phyloP scores from a whole-genome alignment of 1,140 invertebrate species.

The Drosophila sp. region DNA sequence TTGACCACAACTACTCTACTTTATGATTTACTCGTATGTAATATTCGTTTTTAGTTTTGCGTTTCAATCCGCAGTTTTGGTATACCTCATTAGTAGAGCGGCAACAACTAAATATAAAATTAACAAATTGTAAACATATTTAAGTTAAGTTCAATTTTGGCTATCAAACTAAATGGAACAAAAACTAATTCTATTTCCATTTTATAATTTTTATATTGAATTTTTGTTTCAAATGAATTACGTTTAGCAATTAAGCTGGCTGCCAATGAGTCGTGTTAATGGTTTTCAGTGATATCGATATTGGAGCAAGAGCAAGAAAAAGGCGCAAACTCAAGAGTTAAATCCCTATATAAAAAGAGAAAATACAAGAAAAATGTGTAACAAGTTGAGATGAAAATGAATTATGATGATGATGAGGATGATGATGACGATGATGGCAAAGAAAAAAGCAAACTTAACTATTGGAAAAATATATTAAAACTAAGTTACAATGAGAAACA shows the following conservation, averaged over 20 bases:
- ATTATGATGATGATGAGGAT: constrained; percentile 28
- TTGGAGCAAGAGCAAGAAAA: constrained; percentile 24
- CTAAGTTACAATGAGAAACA: constrained; percentile 70
- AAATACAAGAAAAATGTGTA: constrained; percentile 44
- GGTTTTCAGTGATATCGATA: constrained; percentile 40
- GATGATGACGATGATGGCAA: constrained; percentile 22
- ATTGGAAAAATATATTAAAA: constrained; percentile 74
- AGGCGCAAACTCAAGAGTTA: not conserved
- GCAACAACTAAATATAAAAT: constrained; percentile 65
- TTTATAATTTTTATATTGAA: constrained; percentile 72
- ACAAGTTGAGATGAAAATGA: constrained; percentile 39
- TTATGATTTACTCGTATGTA: constrained; percentile 21
- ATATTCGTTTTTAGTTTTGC: constrained; percentile 52
- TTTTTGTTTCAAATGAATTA: constrained; percentile 48
- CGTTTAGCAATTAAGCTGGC: constrained; percentile 59
- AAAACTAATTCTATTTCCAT: constrained; percentile 63
- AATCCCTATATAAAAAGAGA: not conserved
- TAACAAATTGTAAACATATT: constrained; percentile 36
- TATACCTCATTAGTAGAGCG: constrained; percentile 78
- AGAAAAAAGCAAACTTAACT: constrained; percentile 70
- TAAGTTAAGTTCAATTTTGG: constrained; percentile 53
- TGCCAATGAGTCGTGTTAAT: constrained; percentile 61
- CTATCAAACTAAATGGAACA: constrained; percentile 36
- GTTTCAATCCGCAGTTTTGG: constrained; percentile 62
- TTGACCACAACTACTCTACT: not conserved